Evolutionary conservation across 2,113 vertebrate genomes (phyloP).

Genomic region (Falco punctatus): DNA sequence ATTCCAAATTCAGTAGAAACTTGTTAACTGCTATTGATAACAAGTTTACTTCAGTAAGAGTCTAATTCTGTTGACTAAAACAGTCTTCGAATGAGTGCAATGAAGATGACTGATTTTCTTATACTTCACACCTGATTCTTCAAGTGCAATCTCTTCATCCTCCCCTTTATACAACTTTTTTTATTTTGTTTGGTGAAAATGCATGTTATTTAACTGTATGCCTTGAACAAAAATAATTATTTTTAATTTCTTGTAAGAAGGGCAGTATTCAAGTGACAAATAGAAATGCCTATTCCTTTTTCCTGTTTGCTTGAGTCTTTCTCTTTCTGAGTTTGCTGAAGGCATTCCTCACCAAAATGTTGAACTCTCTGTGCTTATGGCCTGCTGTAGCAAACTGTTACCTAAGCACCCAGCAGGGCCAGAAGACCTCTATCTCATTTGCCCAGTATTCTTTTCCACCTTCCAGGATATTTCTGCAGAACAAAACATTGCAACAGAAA

Average conservation of each 20-base stretch:
- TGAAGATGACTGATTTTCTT: background rate
- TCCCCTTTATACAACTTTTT: background rate
- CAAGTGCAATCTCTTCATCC: background rate
- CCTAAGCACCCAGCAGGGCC: background rate
- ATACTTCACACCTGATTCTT: background rate
- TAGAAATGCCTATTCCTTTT: background rate
- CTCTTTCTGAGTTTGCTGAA: background rate
- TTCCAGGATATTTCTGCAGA: background rate
- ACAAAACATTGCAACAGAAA: background rate
- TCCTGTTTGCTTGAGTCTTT: background rate
- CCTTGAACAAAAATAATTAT: background rate
- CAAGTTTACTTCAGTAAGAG: background rate
- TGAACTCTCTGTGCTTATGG: background rate
- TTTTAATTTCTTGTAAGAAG: background rate
- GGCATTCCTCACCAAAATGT: background rate
- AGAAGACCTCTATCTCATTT: background rate
- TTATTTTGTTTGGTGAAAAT: background rate
- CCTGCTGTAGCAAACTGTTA: background rate
- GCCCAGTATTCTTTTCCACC: background rate
- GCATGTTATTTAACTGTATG: background rate
- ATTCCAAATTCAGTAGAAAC: background rate
- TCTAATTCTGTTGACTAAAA: background rate
- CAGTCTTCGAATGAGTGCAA: background rate
- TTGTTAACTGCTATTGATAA: background rate
- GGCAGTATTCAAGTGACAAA: background rate